Conservation (phyloP, 2,113 vertebrate species). For the Myrmecobius fasciatus region DNA sequence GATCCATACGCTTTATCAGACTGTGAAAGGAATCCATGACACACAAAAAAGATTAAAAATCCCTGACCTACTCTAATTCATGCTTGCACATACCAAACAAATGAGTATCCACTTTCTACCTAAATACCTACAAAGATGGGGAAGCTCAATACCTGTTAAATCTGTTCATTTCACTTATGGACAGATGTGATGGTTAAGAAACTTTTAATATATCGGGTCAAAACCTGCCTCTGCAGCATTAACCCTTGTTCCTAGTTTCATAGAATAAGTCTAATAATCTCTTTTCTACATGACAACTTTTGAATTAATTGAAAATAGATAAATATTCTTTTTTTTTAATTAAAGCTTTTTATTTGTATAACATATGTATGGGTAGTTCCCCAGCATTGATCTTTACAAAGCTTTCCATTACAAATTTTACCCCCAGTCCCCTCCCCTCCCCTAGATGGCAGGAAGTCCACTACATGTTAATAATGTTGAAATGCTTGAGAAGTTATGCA, state of each 20-base stretch:
- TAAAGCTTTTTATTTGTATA: too few relatives aligned
- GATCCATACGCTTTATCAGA: too few relatives aligned
- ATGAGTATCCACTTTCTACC: not conserved
- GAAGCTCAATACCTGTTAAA: not conserved
- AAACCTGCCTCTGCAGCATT: not conserved
- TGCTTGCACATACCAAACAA: not conserved
- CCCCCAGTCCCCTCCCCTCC: too few relatives aligned
- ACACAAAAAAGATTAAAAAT: not conserved
- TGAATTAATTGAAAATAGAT: not conserved
- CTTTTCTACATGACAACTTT: not conserved
- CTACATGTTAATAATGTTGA: too few relatives aligned
- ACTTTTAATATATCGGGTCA: not conserved
- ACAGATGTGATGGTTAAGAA: not conserved
- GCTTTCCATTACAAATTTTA: too few relatives aligned
- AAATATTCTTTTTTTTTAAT: too few relatives aligned
- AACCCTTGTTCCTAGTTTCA: not conserved
- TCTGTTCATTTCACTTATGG: not conserved
- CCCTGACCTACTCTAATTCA: not conserved
- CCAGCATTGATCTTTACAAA: too few relatives aligned
- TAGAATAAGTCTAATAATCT: too few relatives aligned
- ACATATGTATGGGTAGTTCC: too few relatives aligned
- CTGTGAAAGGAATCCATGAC: too few relatives aligned
- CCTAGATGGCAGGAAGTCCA: too few relatives aligned
- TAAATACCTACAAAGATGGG: not conserved
- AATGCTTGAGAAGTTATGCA: too few relatives aligned